These are phyloP conservation scores for Heliconius melpomene DNA, from an alignment of 1,140 invertebrate genomes.

Conservation along the genomic window DNA sequence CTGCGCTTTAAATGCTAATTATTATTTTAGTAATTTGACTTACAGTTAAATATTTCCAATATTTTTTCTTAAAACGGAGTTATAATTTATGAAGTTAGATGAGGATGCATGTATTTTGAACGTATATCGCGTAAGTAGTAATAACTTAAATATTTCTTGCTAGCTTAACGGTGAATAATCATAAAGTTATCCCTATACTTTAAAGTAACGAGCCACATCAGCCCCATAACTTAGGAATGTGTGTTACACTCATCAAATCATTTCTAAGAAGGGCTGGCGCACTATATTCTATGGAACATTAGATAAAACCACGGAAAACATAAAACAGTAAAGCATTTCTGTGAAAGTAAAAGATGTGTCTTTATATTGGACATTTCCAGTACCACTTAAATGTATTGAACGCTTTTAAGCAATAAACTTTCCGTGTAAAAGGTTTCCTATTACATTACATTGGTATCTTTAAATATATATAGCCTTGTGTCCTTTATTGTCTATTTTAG, in stretches of 20 bases:
- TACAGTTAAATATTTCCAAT: not conserved
- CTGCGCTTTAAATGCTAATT: slow-evolving; percentile 10
- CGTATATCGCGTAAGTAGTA: too few relatives aligned
- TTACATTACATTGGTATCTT: slow-evolving; percentile 7
- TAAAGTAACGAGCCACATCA: slow-evolving; percentile 47
- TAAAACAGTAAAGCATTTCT: slow-evolving; percentile 37
- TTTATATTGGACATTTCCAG: slow-evolving; percentile 24
- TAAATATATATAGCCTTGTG: not conserved
- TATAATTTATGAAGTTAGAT: too few relatives aligned
- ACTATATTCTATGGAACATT: slow-evolving; percentile 34
- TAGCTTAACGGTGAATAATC: slow-evolving; percentile 55
- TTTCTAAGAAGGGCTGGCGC: slow-evolving; percentile 52
- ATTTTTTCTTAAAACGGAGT: too few relatives aligned
- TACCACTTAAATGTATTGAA: slow-evolving; percentile 33
- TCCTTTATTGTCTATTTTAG: not conserved
- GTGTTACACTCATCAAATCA: slow-evolving; percentile 51
- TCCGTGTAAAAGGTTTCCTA: slow-evolving; percentile 17
- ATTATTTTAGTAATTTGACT: not conserved
- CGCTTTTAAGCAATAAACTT: slow-evolving; percentile 10
- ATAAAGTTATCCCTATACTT: slow-evolving; percentile 59
- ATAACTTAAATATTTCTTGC: not conserved
- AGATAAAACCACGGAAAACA: slow-evolving; percentile 40
- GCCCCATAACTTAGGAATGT: slow-evolving; percentile 59
- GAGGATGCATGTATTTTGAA: too few relatives aligned
- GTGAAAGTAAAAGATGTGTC: slow-evolving; percentile 31